phyloP scores from a whole-genome alignment of 2,113 vertebrate species.

The Chaetodon auriga region DNA sequence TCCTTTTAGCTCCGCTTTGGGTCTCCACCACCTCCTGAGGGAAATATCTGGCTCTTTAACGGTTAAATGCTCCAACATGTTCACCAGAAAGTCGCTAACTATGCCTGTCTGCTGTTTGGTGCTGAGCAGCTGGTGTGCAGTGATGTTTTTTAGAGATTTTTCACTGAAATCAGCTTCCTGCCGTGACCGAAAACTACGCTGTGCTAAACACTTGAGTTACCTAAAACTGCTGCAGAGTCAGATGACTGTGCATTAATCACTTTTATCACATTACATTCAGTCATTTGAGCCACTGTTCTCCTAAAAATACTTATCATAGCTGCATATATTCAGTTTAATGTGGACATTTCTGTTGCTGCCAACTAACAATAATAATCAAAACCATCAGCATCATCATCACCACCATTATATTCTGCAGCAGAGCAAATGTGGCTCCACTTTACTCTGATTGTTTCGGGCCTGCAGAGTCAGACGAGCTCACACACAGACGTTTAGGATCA shows the following conservation, averaged over 20 bases:
- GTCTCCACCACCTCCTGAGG: too few relatives aligned
- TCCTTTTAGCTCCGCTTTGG: too few relatives aligned
- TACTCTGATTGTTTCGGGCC: constrained; percentile 6
- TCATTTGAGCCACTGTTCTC: background rate
- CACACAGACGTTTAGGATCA: constrained; percentile 6
- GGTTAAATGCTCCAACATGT: too few relatives aligned
- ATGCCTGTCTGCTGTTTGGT: too few relatives aligned
- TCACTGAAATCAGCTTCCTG: too few relatives aligned
- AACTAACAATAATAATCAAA: background rate
- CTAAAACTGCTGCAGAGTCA: background rate
- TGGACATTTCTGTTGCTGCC: background rate
- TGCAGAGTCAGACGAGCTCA: background rate
- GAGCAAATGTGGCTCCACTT: background rate
- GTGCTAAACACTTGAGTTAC: too few relatives aligned
- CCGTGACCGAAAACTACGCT: too few relatives aligned
- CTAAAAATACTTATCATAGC: background rate
- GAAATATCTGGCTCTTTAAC: too few relatives aligned
- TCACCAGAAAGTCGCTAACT: too few relatives aligned
- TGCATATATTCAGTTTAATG: constrained; percentile 4
- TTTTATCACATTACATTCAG: background rate
- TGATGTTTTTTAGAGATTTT: too few relatives aligned
- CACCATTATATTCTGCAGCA: background rate
- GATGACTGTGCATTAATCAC: background rate
- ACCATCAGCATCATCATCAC: constrained; percentile 2
- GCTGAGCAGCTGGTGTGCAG: too few relatives aligned